phyloP scores from a whole-genome alignment of 2,113 vertebrate genomes.

The Semicossyphus pulcher region DNA sequence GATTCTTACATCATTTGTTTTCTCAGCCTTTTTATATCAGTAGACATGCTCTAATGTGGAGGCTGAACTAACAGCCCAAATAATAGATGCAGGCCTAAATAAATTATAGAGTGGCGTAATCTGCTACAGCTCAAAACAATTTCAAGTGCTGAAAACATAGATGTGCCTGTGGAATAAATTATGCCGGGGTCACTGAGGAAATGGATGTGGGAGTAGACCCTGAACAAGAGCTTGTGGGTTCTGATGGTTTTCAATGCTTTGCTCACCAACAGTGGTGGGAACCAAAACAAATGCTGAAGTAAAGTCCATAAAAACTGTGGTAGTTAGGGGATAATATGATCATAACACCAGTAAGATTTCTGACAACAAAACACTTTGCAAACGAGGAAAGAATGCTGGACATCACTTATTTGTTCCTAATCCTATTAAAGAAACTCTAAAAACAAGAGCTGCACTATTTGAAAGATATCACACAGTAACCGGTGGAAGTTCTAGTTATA shows the following conservation, averaged over 20 bases:
- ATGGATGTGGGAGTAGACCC: conserved; percentile 55
- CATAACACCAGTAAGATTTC: background rate
- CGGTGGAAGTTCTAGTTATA: background rate
- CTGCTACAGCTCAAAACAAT: conserved; percentile 2
- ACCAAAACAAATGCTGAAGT: conserved; percentile 11
- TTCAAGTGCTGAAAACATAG: conserved; percentile 23
- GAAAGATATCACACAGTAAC: background rate
- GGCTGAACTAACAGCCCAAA: conserved; percentile 20
- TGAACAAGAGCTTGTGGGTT: conserved; percentile 41
- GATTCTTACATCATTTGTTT: conserved; percentile 27
- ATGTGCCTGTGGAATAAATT: conserved; percentile 61
- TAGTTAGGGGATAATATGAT: background rate
- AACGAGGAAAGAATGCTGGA: background rate
- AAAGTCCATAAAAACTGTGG: background rate
- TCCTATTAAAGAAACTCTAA: background rate
- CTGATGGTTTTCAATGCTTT: conserved; percentile 38
- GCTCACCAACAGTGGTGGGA: conserved; percentile 26
- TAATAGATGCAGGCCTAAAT: conserved; percentile 20
- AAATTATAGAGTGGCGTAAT: conserved; percentile 12
- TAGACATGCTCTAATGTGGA: background rate
- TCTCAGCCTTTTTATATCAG: conserved; percentile 31
- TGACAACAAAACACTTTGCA: background rate
- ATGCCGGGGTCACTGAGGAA: conserved; percentile 35
- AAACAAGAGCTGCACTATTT: too few species aligned
- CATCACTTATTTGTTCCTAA: background rate